Base-by-base conservation (phyloP, 1,140 invertebrate genomes). In the Heliconius melpomene region DNA sequence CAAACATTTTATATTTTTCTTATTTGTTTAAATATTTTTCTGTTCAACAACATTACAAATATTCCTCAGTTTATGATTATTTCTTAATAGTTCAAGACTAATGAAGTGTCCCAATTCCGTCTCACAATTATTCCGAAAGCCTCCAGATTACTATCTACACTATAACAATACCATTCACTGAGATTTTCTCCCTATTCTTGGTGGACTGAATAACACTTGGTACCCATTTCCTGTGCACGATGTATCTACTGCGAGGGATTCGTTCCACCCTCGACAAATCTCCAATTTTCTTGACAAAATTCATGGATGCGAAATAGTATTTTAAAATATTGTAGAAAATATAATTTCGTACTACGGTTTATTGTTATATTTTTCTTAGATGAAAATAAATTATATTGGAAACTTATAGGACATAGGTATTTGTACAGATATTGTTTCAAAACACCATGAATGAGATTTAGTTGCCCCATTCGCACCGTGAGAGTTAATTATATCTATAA, bases 141-240 rank as follows among this genome's bases (percentile, higher is more conserved):
- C 60, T 29, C 6, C 13, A 66, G 60, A 29, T 29, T 26, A 66
- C 60, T 11, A 72, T 18, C 71, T 72, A 57, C 52, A n/a, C 73
- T 74, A 79, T 72, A 80, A 83, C 78, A 83, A 85, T 83, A 79
- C 71, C 52, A 77, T 60, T 50, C 79, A 72, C 75, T 79, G 75
- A 79, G 72, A 83, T 81, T 83, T 84, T 81, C 77, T 50, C 83
- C 86, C 87, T 76, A 84, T 83, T 82, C 78, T 81, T 71, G 73
- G 87, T 82, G 86, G 89, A 88, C 91, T 88, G 90, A 92, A 94
- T 92, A 94, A 93, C 92, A 92, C 88, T 93, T 92, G 91, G 88
- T 86, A 86, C 83, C 86, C 87, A 94, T 93, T 94, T 94, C 92
- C 91, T 84, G 86, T 83, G 82, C 82, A 89, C 90, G 90, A 93